Evolutionary conservation across 1,140 invertebrate species (phyloP).

Genomic region (Cataglyphis hispanica): DNA sequence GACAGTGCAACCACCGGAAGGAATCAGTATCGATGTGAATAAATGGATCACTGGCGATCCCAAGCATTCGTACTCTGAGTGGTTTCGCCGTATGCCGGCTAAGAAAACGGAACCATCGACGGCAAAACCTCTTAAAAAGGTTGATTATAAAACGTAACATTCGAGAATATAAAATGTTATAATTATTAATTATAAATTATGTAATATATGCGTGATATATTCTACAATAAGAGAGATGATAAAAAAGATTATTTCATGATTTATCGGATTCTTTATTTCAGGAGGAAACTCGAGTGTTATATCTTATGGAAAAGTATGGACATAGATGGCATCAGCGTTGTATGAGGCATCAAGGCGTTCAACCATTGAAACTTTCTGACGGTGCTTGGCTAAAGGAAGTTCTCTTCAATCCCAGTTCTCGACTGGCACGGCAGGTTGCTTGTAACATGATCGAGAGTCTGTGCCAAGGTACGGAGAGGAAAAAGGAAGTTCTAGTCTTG

Average conservation of each 20-base stretch:
- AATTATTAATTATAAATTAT: background rate
- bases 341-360: conserved; percentile 80
- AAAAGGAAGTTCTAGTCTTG: conserved; percentile 93
- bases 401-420: conserved; percentile 96
- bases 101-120: conserved; percentile 79
- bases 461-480: conserved; percentile 91
- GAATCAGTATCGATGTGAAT: conserved; percentile 90
- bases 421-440: conserved; percentile 94
- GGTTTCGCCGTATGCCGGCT: conserved; percentile 89
- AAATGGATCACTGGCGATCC: conserved; percentile 93
- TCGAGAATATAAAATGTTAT: conserved; percentile 5
- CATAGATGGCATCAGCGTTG: conserved; percentile 88
- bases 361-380: conserved; percentile 87
- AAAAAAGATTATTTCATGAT: background rate
- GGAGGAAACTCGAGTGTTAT: conserved; percentile 87
- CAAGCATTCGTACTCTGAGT: conserved; percentile 90
- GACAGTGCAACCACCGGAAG: conserved; percentile 87
- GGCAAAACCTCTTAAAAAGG: conserved; percentile 81
- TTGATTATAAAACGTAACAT: conserved; percentile 37
- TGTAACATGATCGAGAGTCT: conserved; percentile 95
- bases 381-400: conserved; percentile 95
- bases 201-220: background rate
- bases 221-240: background rate
- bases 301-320: conserved; percentile 93
- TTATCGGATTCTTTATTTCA: conserved; percentile 28